These are phyloP conservation scores for Sciurus niger DNA, from an alignment of 2,113 vertebrate species.

Conservation along the genomic window DNA sequence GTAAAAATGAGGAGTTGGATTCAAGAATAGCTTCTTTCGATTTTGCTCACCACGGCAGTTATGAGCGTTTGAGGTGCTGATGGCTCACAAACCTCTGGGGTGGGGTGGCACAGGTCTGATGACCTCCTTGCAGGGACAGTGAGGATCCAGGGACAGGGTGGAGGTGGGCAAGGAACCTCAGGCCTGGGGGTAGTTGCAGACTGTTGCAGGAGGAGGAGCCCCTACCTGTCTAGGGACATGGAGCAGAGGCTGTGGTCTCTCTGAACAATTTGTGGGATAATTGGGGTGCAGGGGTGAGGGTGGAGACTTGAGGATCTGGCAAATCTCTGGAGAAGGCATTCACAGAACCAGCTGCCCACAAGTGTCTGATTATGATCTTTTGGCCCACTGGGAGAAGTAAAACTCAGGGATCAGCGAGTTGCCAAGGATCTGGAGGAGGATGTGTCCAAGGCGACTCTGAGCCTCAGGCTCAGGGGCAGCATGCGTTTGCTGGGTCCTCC, in stretches of 20 bases:
- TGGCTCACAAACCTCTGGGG: neutral
- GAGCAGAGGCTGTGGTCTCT: neutral
- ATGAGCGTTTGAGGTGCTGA: rapidly evolving
- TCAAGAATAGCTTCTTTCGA: neutral
- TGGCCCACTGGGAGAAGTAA: neutral
- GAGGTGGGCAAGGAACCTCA: too few species aligned
- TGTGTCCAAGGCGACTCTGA: neutral
- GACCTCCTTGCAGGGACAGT: rapidly evolving
- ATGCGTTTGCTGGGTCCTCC: rapidly evolving
- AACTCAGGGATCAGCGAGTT: rapidly evolving
- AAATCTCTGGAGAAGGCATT: neutral
- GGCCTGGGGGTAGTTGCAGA: too few species aligned
- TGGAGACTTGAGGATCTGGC: rapidly evolving
- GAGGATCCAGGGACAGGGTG: too few species aligned
- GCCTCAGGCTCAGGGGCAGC: rapidly evolving
- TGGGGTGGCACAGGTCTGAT: too few species aligned
- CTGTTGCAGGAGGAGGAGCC: neutral
- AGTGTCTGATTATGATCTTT: rapidly evolving
- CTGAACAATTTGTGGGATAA: neutral
- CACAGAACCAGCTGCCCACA: rapidly evolving
- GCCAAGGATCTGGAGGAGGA: neutral
- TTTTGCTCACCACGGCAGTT: neutral
- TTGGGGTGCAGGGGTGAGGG: neutral
- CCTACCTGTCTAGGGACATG: rapidly evolving
- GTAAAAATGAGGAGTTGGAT: neutral